Percentiles rank a stretch among this genome's conserved stretches.
Conservation (phyloP, 2,888 invertebrate genomes). For the Drosophila putrida region DNA sequence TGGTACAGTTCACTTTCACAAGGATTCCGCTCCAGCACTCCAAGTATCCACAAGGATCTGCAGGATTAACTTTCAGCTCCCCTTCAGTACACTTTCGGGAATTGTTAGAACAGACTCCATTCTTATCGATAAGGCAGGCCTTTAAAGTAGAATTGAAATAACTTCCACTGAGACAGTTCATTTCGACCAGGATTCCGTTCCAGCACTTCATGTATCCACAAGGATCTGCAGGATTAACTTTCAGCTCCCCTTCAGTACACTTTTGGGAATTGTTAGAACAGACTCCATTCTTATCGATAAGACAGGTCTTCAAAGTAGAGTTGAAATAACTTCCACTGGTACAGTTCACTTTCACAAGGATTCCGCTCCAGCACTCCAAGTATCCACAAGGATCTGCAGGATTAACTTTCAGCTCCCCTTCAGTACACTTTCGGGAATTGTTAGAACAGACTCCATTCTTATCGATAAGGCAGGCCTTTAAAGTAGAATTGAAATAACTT, state of each 20-base stretch:
- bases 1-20: constrained; percentile 12
- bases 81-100: constrained; percentile 14
- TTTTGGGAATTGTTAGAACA: not conserved
- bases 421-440: not conserved
- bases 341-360: constrained; percentile 19
- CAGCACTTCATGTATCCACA: constrained; percentile 44
- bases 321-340: constrained; percentile 24
- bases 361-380: constrained; percentile 32
- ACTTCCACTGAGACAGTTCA: constrained; percentile 16
- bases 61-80: not conserved
- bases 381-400: constrained; percentile 35
- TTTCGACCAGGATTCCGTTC: constrained; percentile 19
- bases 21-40: constrained; percentile 31
- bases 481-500: constrained; percentile 13
- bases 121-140: constrained; percentile 17
- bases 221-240: constrained; percentile 4
- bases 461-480: constrained; percentile 17
- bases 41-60: constrained; percentile 35
- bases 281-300: constrained; percentile 9
- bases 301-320: not conserved
- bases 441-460: constrained; percentile 4
- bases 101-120: constrained; percentile 8
- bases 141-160: constrained; percentile 16
- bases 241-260: constrained; percentile 24
- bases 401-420: constrained; percentile 8